Evolutionary conservation across 2,888 invertebrate genomes (phyloP).

Genomic region (Lagria hirta): DNA sequence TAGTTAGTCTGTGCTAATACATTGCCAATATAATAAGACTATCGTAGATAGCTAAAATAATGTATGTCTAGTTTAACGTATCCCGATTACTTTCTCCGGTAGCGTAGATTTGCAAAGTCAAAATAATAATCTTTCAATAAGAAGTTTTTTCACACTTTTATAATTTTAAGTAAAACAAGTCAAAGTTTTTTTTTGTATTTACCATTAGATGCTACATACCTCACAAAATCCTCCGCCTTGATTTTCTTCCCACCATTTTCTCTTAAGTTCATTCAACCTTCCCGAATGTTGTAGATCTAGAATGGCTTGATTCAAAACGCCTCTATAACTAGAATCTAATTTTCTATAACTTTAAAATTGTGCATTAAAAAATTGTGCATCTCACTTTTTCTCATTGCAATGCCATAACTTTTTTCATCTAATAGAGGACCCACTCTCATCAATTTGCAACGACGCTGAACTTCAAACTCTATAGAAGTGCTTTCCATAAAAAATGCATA

Average conservation of each 20-base stretch:
- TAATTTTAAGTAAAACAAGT: too few relatives aligned
- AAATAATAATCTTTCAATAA: too few relatives aligned
- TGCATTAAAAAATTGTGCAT: neutral
- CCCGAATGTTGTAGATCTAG: conserved; percentile 74
- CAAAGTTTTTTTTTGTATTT: too few relatives aligned
- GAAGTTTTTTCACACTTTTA: too few relatives aligned
- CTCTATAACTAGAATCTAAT: conserved; percentile 64
- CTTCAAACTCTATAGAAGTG: conserved; percentile 42
- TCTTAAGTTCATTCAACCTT: conserved; percentile 66
- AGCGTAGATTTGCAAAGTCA: too few relatives aligned
- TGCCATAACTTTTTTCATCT: conserved; percentile 46
- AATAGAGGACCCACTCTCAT: conserved; percentile 37
- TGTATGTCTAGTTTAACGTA: too few relatives aligned
- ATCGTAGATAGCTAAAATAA: too few relatives aligned
- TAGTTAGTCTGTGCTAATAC: too few relatives aligned
- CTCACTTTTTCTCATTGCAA: conserved; percentile 45
- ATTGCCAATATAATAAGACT: too few relatives aligned
- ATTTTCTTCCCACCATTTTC: conserved; percentile 79
- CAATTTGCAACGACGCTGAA: conserved; percentile 41
- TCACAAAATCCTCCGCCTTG: conserved; percentile 60
- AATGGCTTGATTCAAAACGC: conserved; percentile 70
- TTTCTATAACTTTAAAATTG: neutral
- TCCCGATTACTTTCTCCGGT: too few relatives aligned
- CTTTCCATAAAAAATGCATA: conserved; percentile 47
- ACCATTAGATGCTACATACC: too few relatives aligned